These are phyloP conservation scores for Drosophila bifasciata DNA, from an alignment of 1,140 invertebrate genomes.

Conservation along the genomic window DNA sequence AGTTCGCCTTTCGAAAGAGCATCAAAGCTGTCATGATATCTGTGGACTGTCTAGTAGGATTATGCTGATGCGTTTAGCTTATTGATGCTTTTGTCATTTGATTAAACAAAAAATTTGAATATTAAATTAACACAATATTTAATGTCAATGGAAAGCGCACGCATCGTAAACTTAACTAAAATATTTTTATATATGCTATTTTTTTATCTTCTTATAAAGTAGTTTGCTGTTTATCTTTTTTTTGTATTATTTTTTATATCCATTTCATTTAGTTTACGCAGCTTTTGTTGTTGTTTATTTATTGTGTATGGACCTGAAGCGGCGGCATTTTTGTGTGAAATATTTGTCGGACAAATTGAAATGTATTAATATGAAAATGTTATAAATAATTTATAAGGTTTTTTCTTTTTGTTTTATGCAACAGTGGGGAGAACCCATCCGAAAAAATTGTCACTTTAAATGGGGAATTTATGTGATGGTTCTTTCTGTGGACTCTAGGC, in stretches of 20 bases:
- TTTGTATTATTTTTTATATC: constrained; percentile 37
- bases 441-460: constrained; percentile 18
- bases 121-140: constrained; percentile 81
- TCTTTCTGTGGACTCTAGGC: background rate
- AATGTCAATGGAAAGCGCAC: constrained; percentile 66
- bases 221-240: constrained; percentile 24
- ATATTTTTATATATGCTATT: constrained; percentile 68
- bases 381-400: constrained; percentile 64
- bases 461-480: constrained; percentile 14
- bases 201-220: constrained; percentile 36
- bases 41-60: background rate
- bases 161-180: constrained; percentile 64
- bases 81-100: constrained; percentile 61
- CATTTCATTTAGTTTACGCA: constrained; percentile 41
- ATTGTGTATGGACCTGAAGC: constrained; percentile 15
- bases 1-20: constrained; percentile 7
- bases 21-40: background rate
- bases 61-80: constrained; percentile 19
- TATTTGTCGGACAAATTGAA: constrained; percentile 73
- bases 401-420: constrained; percentile 22
- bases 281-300: constrained; percentile 64
- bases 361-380: constrained; percentile 68
- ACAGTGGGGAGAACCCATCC: constrained; percentile 11
- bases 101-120: constrained; percentile 65
- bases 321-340: constrained; percentile 57